phyloP scores from a whole-genome alignment of 1,140 invertebrate genomes.

The Hyles vespertilio region DNA sequence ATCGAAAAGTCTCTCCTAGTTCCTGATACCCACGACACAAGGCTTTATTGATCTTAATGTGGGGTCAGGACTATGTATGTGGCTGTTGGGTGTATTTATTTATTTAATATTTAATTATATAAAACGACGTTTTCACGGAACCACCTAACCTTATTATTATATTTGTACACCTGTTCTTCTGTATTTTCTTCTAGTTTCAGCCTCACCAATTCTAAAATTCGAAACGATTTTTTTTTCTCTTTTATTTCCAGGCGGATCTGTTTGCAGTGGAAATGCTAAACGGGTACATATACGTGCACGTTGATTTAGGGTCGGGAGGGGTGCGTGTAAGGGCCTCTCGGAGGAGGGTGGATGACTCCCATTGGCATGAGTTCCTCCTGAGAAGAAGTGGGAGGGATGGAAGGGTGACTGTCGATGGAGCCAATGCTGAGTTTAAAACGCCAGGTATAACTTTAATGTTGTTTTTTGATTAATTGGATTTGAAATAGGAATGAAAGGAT shows the following conservation, averaged over 20 bases:
- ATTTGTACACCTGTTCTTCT: too few species aligned
- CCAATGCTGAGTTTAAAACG: slow-evolving; percentile 92
- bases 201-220: background rate
- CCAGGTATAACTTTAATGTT: slow-evolving; percentile 78
- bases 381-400: slow-evolving; percentile 88
- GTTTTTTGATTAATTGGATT: background rate
- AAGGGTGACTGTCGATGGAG: slow-evolving; percentile 92
- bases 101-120: background rate
- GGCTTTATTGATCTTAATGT: too few species aligned
- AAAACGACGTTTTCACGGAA: slow-evolving; percentile 8
- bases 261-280: slow-evolving; percentile 96
- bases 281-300: slow-evolving; percentile 93
- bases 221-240: too few species aligned
- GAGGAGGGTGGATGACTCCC: slow-evolving; percentile 90
- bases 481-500: too few species aligned
- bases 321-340: slow-evolving; percentile 89
- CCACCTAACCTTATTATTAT: background rate
- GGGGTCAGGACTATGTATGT: too few species aligned
- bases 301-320: slow-evolving; percentile 94
- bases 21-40: too few species aligned
- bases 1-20: too few species aligned
- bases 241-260: slow-evolving; percentile 83
- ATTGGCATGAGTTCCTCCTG: slow-evolving; percentile 93
- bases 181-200: background rate
- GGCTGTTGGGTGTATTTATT: too few species aligned